These are phyloP conservation scores for Cyphotilapia sp. DNA, from an alignment of 2,113 vertebrate genomes.

Conservation along the genomic window DNA sequence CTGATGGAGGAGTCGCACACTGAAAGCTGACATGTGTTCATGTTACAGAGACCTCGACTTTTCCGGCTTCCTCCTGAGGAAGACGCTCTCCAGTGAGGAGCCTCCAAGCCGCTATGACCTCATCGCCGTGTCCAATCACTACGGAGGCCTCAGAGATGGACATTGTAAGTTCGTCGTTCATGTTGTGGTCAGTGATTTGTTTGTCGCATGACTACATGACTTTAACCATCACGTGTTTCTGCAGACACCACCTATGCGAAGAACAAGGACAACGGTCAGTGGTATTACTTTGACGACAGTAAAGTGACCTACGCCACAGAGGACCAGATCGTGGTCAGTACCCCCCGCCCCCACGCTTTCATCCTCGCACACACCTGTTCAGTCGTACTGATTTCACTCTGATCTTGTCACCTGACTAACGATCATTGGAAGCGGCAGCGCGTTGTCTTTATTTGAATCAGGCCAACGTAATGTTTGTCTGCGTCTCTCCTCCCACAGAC, in stretches of 20 bases:
- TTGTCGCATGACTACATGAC: background rate
- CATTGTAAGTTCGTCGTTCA: constrained; percentile 70
- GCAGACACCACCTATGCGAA: constrained; percentile 81
- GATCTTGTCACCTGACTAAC: rapidly evolving
- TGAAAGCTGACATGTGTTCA: rapidly evolving
- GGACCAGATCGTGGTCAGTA: constrained; percentile 78
- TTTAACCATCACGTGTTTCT: background rate
- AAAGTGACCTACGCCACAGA: constrained; percentile 78
- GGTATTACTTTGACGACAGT: constrained; percentile 86
- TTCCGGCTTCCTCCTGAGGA: constrained; percentile 77
- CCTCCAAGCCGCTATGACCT: constrained; percentile 81
- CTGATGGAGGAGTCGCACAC: background rate
- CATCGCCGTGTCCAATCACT: constrained; percentile 87
- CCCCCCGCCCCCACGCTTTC: rapidly evolving
- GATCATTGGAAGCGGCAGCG: background rate
- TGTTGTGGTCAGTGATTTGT: no score
- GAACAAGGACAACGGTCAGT: constrained; percentile 84
- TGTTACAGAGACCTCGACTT: constrained; percentile 78
- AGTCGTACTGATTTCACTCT: background rate
- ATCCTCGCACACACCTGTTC: background rate
- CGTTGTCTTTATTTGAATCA: background rate
- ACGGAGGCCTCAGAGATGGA: constrained; percentile 82
- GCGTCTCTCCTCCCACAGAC: constrained; percentile 60
- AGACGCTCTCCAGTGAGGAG: constrained; percentile 55
- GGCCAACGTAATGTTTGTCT: background rate